Percentiles rank a stretch among this genome's conserved stretches.
Conservation (phyloP, 2,797 vertebrate genomes). For the Sebastes cheni region DNA sequence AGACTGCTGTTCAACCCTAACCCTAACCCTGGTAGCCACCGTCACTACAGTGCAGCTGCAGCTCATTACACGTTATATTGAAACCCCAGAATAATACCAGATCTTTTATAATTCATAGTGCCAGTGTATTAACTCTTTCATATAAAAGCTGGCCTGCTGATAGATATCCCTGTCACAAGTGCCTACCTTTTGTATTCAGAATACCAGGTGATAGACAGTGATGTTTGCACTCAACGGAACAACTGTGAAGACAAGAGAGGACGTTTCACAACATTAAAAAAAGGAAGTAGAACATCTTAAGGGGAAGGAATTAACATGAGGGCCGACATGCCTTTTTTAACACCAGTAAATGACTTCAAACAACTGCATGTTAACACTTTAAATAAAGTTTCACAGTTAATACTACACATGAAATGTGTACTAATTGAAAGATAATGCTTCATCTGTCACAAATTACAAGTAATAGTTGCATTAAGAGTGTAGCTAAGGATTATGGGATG, state of each 20-base stretch:
- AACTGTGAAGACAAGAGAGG: conserved; percentile 64
- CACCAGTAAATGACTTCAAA: background rate
- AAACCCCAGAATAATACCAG: background rate
- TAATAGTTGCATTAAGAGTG: background rate
- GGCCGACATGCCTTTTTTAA: background rate
- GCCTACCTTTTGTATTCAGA: conserved; percentile 18
- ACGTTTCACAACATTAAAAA: conserved; percentile 34
- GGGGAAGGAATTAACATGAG: conserved; percentile 55
- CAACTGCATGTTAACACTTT: background rate
- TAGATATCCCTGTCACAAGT: background rate
- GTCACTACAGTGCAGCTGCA: background rate
- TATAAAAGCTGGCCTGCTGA: background rate
- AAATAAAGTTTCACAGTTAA: background rate
- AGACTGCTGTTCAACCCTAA: background rate
- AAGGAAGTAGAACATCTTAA: conserved; percentile 54
- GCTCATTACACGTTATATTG: background rate
- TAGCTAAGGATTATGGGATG: background rate
- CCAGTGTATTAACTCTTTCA: background rate
- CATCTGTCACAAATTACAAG: background rate
- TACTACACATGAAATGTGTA: background rate
- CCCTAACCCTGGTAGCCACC: background rate
- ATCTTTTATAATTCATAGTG: background rate
- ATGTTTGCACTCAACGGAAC: conserved; percentile 34
- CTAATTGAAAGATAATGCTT: background rate
- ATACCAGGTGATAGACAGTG: background rate